Base-by-base conservation (phyloP, 2,113 vertebrate species). In the Mustela lutreola region DNA sequence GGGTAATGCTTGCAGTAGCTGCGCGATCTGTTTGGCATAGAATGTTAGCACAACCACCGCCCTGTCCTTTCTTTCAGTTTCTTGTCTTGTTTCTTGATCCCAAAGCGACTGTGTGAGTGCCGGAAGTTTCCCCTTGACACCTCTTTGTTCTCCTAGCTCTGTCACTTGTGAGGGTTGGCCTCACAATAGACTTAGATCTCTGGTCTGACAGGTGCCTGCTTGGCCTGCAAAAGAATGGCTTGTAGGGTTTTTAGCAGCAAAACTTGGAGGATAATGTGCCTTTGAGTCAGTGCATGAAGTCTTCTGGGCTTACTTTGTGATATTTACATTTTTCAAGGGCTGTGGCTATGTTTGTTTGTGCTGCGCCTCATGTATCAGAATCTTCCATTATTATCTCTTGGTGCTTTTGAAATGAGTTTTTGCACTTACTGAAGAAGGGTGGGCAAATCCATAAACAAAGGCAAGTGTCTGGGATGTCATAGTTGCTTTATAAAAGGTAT, bases 401-500 rank as follows among this genome's bases (percentile, higher is more conserved):
- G 26, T 93, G 83, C 73, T 96, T 93, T 94, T 95, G 79, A 97
- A 87, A 91, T 95, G 50, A 81, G 86, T 53, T 15, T 36, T 28
- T 89, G 82, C 19, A 76, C 67, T 95, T 96, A 90, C 24, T 53
- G 73, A 97, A 73, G 73, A 97, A 73, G 76, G 70, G 62, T 85
- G n/a, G 36, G 42, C 60, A 83, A 79, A 79, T 81, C 75, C 11
- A 60, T 93, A 95, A 97, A 95, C 92, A 98, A 98, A 97, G 87
- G 91, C 89, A 94, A 95, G 65, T 92, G 88, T 42, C 81, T 78
- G 76, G 62, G 71, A 95, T 92, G 94, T 92, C 94, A 88, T 42
- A 60, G 96, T 39, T 90, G 53, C 96, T 97, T 97, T 95, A 92
- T 53, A 91, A 85, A 98, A 97, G 92, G 88, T 97, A 97, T 90